Percentiles rank a stretch among this genome's conserved stretches.
phyloP scores from a whole-genome alignment of 2,113 vertebrate genomes.

The Nerophis ophidion region DNA sequence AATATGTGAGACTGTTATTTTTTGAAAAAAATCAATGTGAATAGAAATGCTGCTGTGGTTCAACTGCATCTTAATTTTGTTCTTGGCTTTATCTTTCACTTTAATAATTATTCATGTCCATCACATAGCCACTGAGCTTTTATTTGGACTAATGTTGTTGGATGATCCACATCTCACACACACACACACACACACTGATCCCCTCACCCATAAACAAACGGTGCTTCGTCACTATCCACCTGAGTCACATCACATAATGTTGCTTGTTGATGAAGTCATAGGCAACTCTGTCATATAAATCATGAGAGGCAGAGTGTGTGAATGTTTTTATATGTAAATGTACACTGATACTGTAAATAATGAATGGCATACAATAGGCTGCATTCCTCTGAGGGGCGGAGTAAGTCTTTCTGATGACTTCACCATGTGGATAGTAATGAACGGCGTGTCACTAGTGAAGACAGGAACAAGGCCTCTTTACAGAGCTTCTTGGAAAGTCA shows the following conservation, averaged over 20 bases:
- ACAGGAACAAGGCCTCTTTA: conserved; percentile 44
- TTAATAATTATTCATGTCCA: conserved; percentile 44
- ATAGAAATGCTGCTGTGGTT: conserved; percentile 43
- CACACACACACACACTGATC: conserved; percentile 11
- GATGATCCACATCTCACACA: conserved; percentile 9
- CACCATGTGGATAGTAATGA: conserved; percentile 53
- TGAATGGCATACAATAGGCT: conserved; percentile 45
- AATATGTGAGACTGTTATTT: conserved; percentile 20
- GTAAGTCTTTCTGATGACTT: conserved; percentile 52
- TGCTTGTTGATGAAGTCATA: conserved; percentile 57
- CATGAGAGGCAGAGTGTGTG: conserved; percentile 17
- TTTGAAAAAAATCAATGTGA: conserved; percentile 46
- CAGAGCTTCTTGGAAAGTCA: neutral
- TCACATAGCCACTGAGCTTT: conserved; percentile 36
- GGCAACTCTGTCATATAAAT: conserved; percentile 40
- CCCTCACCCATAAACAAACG: conserved; percentile 36
- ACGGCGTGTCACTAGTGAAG: conserved; percentile 46
- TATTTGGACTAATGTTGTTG: conserved; percentile 39
- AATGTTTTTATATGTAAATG: conserved; percentile 41
- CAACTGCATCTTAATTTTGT: conserved; percentile 35
- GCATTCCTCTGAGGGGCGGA: conserved; percentile 51
- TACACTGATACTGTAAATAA: conserved; percentile 50
- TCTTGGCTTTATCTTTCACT: conserved; percentile 39
- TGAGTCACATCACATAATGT: conserved; percentile 63
- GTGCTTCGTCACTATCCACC: conserved; percentile 54